Evolutionary conservation across 2,113 vertebrate species (phyloP).

Genomic region (Anolis sagrei): DNA sequence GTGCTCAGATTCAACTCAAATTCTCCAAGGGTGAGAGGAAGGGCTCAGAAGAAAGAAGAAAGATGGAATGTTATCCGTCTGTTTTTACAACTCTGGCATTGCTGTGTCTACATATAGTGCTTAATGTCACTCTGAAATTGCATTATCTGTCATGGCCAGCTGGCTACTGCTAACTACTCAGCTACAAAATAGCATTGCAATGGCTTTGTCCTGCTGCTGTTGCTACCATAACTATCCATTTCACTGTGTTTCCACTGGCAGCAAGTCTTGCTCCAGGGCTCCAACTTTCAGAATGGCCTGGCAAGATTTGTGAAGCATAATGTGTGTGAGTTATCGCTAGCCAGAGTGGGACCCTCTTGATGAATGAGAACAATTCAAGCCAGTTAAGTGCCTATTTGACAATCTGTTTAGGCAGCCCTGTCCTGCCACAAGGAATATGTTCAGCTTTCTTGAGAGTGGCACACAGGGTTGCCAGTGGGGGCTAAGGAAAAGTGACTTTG

Average conservation of each 20-base stretch:
- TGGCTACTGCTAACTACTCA: constrained; percentile 57
- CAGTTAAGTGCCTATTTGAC: constrained; percentile 10
- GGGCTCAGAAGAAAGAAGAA: background rate
- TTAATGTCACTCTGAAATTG: constrained; percentile 23
- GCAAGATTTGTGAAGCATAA: constrained; percentile 14
- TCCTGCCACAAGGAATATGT: background rate
- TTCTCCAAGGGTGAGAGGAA: background rate
- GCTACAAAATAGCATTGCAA: constrained; percentile 47
- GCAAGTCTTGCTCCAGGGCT: constrained; percentile 56
- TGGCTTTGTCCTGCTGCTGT: constrained; percentile 50
- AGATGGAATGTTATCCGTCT: constrained; percentile 24
- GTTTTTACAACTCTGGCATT: background rate
- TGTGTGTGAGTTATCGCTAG: constrained; percentile 15
- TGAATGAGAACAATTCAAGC: constrained; percentile 16
- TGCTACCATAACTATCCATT: constrained; percentile 43
- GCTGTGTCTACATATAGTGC: constrained; percentile 11
- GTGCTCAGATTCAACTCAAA: background rate
- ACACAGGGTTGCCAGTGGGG: background rate
- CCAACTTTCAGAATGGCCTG: constrained; percentile 24
- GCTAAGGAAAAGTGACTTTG: background rate
- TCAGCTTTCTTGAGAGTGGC: background rate
- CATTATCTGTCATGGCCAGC: constrained; percentile 48
- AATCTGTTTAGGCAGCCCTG: background rate
- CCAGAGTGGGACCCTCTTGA: background rate
- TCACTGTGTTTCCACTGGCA: constrained; percentile 51